A percentile compares a stretch with the other conserved stretches of the same genome.
Conservation (phyloP, 2,888 invertebrate genomes). For the Agrochola lychnidis region DNA sequence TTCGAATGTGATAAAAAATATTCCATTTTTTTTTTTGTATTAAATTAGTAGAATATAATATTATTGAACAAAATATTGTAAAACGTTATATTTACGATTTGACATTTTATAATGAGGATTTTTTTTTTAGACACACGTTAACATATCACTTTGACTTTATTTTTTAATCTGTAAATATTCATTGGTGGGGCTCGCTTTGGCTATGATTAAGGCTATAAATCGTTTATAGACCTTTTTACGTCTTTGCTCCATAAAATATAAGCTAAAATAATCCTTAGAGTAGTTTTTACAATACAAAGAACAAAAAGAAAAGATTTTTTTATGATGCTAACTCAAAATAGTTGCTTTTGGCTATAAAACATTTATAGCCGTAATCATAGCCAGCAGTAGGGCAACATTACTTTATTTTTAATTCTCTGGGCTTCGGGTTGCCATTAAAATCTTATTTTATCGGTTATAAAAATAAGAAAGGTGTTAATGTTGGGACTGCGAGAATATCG, state of each 20-base stretch:
- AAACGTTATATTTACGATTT: constrained; percentile 34
- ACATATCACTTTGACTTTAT: constrained; percentile 66
- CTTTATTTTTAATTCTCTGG: constrained; percentile 72
- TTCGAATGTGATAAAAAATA: constrained; percentile 62
- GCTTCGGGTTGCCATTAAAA: constrained; percentile 80
- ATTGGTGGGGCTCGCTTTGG: constrained; percentile 13
- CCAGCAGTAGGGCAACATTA: constrained; percentile 54
- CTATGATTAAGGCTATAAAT: constrained; percentile 25
- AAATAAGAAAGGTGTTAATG: constrained; percentile 55
- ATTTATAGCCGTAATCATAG: constrained; percentile 32
- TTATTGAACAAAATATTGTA: constrained; percentile 60
- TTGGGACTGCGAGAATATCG: constrained; percentile 56
- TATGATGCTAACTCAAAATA: not conserved
- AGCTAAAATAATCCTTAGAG: too few relatives aligned
- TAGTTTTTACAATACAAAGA: not conserved
- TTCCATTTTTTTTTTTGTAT: constrained; percentile 38
- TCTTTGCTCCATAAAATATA: not conserved
- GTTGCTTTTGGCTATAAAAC: not conserved
- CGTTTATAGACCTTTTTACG: not conserved
- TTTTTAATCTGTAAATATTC: constrained; percentile 68
- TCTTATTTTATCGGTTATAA: constrained; percentile 64
- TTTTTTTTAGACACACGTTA: constrained; percentile 42
- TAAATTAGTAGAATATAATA: constrained; percentile 46
- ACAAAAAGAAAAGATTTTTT: not conserved
- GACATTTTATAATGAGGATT: constrained; percentile 42